These are phyloP conservation scores for Dinomys branickii DNA, from an alignment of 2,113 vertebrate genomes.

Conservation along the genomic window DNA sequence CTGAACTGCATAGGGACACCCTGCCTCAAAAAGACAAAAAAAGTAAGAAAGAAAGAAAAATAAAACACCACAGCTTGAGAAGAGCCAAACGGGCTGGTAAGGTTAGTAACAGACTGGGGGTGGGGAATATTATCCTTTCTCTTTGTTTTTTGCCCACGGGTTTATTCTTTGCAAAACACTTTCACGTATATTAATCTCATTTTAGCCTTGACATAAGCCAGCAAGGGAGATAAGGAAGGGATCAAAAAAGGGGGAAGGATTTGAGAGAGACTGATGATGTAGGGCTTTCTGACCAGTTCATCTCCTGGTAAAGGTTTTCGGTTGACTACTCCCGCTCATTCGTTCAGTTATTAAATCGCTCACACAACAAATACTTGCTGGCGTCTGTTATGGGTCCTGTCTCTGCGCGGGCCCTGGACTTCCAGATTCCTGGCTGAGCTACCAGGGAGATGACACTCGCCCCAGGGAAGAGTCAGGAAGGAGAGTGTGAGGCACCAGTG, in stretches of 20 bases:
- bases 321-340: background rate
- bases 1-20: no score
- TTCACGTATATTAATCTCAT: slow-evolving; percentile 66
- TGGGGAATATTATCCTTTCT: background rate
- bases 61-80: background rate
- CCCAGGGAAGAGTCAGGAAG: background rate
- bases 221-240: slow-evolving; percentile 21
- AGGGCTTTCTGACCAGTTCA: slow-evolving; percentile 62
- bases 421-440: background rate
- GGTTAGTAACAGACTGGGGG: background rate
- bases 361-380: background rate
- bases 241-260: slow-evolving; percentile 44
- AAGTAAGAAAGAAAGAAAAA: background rate
- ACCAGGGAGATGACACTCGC: no score
- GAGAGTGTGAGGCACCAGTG: background rate
- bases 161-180: slow-evolving; percentile 61
- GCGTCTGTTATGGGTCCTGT: rapidly evolving
- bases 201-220: slow-evolving; percentile 61
- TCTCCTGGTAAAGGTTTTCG: background rate
- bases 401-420: background rate
- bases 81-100: background rate
- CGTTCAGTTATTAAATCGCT: background rate
- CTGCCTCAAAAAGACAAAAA: no score
- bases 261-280: slow-evolving; percentile 55
- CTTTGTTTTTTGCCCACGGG: background rate